phyloP scores from a whole-genome alignment of 2,888 invertebrate genomes.

The Drepanosiphum platanoidis region DNA sequence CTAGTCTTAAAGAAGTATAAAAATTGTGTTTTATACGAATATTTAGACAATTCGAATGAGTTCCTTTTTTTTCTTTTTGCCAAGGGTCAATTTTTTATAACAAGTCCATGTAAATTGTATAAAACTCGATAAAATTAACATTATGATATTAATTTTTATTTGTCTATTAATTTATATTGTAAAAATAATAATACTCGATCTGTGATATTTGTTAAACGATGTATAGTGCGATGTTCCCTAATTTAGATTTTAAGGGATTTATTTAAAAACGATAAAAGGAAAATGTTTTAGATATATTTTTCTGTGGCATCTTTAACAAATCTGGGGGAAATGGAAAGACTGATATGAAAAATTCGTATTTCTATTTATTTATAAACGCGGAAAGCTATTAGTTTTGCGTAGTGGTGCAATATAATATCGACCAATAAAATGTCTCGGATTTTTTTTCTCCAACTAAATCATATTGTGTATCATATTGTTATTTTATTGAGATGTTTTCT shows the following conservation, averaged over 20 bases:
- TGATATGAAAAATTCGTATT: slow-evolving; percentile 62
- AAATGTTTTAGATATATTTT: slow-evolving; percentile 61
- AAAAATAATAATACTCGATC: slow-evolving; percentile 62
- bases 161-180: slow-evolving; percentile 62
- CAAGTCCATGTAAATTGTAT: slow-evolving; percentile 62
- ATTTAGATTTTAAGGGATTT: slow-evolving; percentile 62
- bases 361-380: slow-evolving; percentile 58
- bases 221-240: slow-evolving; percentile 62
- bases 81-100: slow-evolving; percentile 62
- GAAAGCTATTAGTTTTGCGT: slow-evolving; percentile 61
- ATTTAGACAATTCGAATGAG: slow-evolving; percentile 61
- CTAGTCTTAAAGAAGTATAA: slow-evolving; percentile 62
- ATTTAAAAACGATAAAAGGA: slow-evolving; percentile 60
- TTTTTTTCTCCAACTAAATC: slow-evolving; percentile 62
- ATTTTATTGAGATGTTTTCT: slow-evolving; percentile 62
- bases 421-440: slow-evolving; percentile 61
- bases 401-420: slow-evolving; percentile 62
- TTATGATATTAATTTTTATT: slow-evolving; percentile 62
- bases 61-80: slow-evolving; percentile 62
- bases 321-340: slow-evolving; percentile 62
- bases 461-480: slow-evolving; percentile 62
- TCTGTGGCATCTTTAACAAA: slow-evolving; percentile 62
- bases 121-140: slow-evolving; percentile 62
- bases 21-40: slow-evolving; percentile 62
- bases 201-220: slow-evolving; percentile 62